Percentiles rank a stretch among this genome's conserved stretches.
These are phyloP conservation scores for Drosophila paracracens DNA, from an alignment of 2,888 invertebrate species.

Conservation along the genomic window DNA sequence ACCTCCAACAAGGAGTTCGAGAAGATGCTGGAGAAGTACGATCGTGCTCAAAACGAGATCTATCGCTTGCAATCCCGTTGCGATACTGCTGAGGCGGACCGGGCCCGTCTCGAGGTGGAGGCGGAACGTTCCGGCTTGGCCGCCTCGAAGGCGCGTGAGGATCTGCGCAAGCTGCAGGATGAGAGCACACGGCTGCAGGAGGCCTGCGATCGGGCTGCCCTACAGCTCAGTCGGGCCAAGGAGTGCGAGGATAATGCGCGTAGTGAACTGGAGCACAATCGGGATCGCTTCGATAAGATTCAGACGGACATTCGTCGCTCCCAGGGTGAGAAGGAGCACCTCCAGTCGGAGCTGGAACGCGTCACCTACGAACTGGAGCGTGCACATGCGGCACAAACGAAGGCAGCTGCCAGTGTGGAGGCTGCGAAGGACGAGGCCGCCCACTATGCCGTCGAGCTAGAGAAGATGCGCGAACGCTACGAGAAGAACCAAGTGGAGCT, in stretches of 20 bases:
- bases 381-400: slow-evolving; percentile 93
- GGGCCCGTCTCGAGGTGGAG: slow-evolving; percentile 93
- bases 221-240: slow-evolving; percentile 93
- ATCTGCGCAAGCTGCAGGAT: slow-evolving; percentile 94
- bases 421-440: slow-evolving; percentile 96
- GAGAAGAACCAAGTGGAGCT: slow-evolving; percentile 93
- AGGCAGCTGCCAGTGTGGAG: slow-evolving; percentile 93
- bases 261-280: slow-evolving; percentile 94
- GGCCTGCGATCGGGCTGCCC: slow-evolving; percentile 93
- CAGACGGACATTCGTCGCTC: slow-evolving; percentile 93
- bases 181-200: slow-evolving; percentile 94
- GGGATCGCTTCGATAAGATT: slow-evolving; percentile 94
- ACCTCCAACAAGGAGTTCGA: slow-evolving; percentile 95
- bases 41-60: slow-evolving; percentile 95
- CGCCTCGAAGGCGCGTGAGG: slow-evolving; percentile 93
- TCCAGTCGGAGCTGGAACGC: slow-evolving; percentile 93
- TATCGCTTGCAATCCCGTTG: slow-evolving; percentile 95
- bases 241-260: slow-evolving; percentile 96
- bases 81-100: slow-evolving; percentile 94
- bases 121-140: slow-evolving; percentile 93
- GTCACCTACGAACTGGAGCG: slow-evolving; percentile 94
- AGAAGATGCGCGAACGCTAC: slow-evolving; percentile 96
- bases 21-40: slow-evolving; percentile 96
- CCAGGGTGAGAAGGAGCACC: slow-evolving; percentile 94
- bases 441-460: slow-evolving; percentile 93